Base-by-base conservation (phyloP, 2,113 vertebrate species). In the Trematocara stigmaticum region DNA sequence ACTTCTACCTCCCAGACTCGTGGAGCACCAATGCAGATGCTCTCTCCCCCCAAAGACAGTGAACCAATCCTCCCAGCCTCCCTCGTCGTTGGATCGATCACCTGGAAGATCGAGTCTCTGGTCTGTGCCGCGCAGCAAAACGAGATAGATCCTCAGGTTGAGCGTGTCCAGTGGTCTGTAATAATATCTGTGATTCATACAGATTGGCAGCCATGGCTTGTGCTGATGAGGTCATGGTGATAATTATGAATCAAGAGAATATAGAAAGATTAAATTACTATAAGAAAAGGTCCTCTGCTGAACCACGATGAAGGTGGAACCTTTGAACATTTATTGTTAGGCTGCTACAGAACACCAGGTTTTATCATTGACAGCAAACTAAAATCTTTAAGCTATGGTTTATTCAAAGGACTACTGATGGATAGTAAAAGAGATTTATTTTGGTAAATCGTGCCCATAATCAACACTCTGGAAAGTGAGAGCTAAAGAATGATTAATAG, bases 331-430 rank as follows among this genome's bases (percentile, higher is more conserved):
- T 56, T 56, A 13, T 56, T 56, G 23, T 13, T 7, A 26, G 53
- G 1, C 53, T 10, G 29, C 29, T 61, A 34, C 29, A 61, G 29
- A 61, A 1, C 57, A 61, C 16, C 8, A 61, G 57, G 15, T 18
- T 61, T 57, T 1, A 18, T 34, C 57, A 10, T 6, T 59, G 15
- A 18, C 57, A 59, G 15, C 15, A 34, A 59, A 59, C 29, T 59
- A 59, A 59, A 59, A 34, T 2, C 29, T 59, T 16, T 59, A 6
- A 6, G 3, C 0, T 34, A 2, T 0, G 15, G 29, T 59, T 59
- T 34, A 59, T 59, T 59, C 0, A 0, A 59, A 31, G 29, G 56
- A 18, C 0, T 34, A 34, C 13, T 6, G 57, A 4, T 59, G 56
- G 29, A 34, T 59, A 59, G 15, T 1, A 59, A 59, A 59, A 18